These are phyloP conservation scores for Cylloceria caligata DNA, from an alignment of 2,888 invertebrate species.

Conservation along the genomic window DNA sequence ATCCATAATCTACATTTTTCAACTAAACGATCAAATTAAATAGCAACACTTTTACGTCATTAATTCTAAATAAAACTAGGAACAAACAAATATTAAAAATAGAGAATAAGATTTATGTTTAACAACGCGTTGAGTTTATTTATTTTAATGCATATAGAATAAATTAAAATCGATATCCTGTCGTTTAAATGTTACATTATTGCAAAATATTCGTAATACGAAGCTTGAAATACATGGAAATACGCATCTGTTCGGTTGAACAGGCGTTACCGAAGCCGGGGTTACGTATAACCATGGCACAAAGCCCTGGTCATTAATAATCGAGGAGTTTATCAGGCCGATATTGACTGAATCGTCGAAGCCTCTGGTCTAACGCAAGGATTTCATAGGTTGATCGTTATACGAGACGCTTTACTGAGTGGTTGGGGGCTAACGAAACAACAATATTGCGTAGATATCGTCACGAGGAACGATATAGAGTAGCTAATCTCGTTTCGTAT, in stretches of 20 bases:
- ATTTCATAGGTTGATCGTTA: conserved; percentile 39
- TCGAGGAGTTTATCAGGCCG: conserved; percentile 55
- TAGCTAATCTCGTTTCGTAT: conserved; percentile 54
- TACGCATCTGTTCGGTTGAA: not conserved
- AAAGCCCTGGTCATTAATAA: conserved; percentile 54
- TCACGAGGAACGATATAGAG: conserved; percentile 23
- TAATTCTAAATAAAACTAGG: no score
- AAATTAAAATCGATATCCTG: not conserved
- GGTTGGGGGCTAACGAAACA: conserved; percentile 19
- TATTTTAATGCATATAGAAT: not conserved
- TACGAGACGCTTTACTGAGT: not conserved
- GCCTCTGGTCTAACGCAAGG: not conserved
- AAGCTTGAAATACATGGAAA: conserved; percentile 6
- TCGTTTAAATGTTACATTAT: not conserved
- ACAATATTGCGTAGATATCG: conserved; percentile 55
- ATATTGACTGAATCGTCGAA: conserved; percentile 44
- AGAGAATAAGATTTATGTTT: not conserved
- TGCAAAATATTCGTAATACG: not conserved
- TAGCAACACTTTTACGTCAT: no score
- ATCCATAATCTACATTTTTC: no score
- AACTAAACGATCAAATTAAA: no score
- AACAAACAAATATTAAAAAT: no score
- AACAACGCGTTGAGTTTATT: no score
- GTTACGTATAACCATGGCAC: conserved; percentile 63
- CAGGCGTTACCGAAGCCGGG: conserved; percentile 3